Conservation (phyloP, 2,797 vertebrate genomes). For the Molossus alvarezi region DNA sequence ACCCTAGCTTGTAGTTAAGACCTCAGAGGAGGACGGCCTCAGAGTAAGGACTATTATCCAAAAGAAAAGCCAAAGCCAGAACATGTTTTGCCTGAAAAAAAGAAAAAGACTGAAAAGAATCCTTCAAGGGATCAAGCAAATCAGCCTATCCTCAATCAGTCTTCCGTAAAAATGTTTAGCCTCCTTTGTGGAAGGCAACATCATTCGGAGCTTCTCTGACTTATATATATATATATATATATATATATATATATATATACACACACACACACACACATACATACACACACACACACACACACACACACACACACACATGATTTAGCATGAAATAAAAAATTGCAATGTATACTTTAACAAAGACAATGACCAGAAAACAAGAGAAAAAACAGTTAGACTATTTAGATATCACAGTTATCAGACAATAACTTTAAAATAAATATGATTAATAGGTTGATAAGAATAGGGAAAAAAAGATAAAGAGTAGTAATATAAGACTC, state of each 20-base stretch:
- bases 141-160: not conserved
- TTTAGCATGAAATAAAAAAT: slow-evolving; percentile 42
- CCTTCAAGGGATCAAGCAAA: not conserved
- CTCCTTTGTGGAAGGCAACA: not conserved
- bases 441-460: not conserved
- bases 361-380: not conserved
- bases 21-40: not conserved
- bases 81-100: not conserved
- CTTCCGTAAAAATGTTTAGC: not conserved
- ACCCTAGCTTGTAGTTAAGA: not conserved
- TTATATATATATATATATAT: not conserved
- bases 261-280: too few species aligned
- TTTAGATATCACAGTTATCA: not conserved
- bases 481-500: not conserved
- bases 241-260: too few species aligned
- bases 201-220: not conserved
- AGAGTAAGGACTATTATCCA: not conserved
- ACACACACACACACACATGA: not conserved
- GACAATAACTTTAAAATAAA: not conserved
- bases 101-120: not conserved
- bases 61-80: not conserved
- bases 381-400: not conserved
- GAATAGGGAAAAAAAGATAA: not conserved
- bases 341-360: not conserved
- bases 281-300: not conserved